Percentiles rank a stretch among this genome's conserved stretches.
Evolutionary conservation across 2,113 vertebrate species (phyloP).

Genomic region (Micronycteris hirsuta): DNA sequence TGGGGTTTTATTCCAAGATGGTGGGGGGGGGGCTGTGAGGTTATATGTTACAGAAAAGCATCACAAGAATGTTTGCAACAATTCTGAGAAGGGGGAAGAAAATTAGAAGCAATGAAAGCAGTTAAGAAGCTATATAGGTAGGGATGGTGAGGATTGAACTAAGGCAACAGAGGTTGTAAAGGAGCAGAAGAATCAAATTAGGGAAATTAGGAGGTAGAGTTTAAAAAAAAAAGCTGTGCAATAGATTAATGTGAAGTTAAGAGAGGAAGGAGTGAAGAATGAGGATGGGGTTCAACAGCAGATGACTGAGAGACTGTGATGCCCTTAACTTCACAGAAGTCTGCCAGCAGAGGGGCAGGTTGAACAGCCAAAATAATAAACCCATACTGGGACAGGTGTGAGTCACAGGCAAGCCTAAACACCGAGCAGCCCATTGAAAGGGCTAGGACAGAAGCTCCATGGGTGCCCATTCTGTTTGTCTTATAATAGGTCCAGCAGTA

Average conservation of each 20-base stretch:
- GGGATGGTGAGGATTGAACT: no score
- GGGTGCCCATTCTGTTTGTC: accelerated
- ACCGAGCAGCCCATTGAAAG: neutral
- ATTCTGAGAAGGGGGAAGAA: neutral
- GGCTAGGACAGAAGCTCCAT: neutral
- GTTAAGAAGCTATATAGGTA: neutral
- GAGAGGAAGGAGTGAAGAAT: neutral
- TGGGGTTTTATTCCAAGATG: neutral
- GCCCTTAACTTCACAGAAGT: neutral
- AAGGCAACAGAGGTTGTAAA: neutral
- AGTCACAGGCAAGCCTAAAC: neutral
- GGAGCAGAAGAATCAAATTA: neutral
- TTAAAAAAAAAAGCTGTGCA: neutral
- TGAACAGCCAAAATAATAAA: neutral
- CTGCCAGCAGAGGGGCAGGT: neutral
- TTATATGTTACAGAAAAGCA: neutral
- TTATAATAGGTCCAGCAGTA: neutral
- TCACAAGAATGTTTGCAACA: neutral
- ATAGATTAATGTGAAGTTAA: neutral
- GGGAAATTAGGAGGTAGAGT: neutral
- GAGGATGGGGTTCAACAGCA: neutral
- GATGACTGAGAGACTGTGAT: neutral
- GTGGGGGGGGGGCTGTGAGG: neutral
- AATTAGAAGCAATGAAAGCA: no score
- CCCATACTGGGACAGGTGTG: no score